phyloP scores from a whole-genome alignment of 2,888 invertebrate genomes.

The Branchipolynoe longqiensis region DNA sequence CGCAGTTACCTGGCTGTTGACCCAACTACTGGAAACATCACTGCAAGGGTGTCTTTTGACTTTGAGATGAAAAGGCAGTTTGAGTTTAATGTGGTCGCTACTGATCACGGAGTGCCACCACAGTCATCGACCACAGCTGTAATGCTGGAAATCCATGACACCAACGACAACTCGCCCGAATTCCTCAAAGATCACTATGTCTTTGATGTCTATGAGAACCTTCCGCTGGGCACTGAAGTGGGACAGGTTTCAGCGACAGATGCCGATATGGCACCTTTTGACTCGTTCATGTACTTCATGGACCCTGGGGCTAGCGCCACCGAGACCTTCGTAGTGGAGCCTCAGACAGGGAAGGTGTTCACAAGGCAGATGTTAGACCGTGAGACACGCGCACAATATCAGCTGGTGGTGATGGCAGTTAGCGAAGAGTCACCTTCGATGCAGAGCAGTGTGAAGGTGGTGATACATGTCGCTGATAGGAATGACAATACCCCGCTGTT shows the following conservation, averaged over 20 bases:
- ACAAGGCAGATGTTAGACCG: constrained; percentile 92
- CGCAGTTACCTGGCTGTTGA: constrained; percentile 82
- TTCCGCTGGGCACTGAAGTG: constrained; percentile 70
- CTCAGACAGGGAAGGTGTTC: constrained; percentile 88
- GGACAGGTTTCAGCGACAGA: constrained; percentile 76
- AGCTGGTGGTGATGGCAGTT: constrained; percentile 56
- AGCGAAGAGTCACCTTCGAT: constrained; percentile 48
- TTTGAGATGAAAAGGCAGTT: constrained; percentile 86
- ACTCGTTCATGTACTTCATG: constrained; percentile 72
- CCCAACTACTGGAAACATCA: constrained; percentile 88
- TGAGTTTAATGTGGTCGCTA: constrained; percentile 73
- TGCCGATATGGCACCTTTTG: constrained; percentile 73
- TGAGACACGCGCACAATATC: constrained; percentile 85
- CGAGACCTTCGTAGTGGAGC: constrained; percentile 73
- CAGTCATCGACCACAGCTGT: constrained; percentile 71
- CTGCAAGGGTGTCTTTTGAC: constrained; percentile 91
- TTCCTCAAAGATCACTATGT: constrained; percentile 89
- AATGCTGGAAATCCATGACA: constrained; percentile 72
- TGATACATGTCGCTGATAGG: constrained; percentile 58
- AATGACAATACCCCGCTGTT: constrained; percentile 65
- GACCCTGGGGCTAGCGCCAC: constrained; percentile 61
- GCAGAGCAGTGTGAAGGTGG: constrained; percentile 51
- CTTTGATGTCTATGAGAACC: constrained; percentile 88
- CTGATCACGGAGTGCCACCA: constrained; percentile 74
- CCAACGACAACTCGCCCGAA: constrained; percentile 77